Percentiles rank a stretch among this genome's conserved stretches.
Evolutionary conservation across 2,888 invertebrate genomes (phyloP).

Genomic region (Corythucha ciliata): DNA sequence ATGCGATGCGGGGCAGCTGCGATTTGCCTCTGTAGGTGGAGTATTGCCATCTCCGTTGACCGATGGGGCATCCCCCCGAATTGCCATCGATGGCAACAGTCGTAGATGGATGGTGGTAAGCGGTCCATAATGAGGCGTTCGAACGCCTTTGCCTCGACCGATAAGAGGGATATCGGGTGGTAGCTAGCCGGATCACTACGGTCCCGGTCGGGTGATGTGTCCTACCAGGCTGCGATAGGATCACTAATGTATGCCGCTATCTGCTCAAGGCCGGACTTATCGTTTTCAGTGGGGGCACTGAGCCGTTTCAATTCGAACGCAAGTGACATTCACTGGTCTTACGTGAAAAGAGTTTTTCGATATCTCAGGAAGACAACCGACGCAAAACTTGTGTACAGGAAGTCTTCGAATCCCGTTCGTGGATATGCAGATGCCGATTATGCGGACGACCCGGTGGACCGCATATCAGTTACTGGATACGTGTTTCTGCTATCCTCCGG

Average conservation of each 20-base stretch:
- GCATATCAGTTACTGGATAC: slow-evolving; percentile 27
- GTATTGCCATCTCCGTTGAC: no score
- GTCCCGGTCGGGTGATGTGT: no score
- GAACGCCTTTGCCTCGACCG: no score
- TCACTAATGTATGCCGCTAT: slow-evolving; percentile 8
- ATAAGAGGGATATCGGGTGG: no score
- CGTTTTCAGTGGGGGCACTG: slow-evolving; percentile 10
- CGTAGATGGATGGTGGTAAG: no score
- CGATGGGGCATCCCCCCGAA: no score
- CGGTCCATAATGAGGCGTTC: no score
- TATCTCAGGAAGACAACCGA: slow-evolving; percentile 27
- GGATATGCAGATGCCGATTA: slow-evolving; percentile 16
- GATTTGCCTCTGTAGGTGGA: no score
- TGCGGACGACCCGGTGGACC: slow-evolving; percentile 8
- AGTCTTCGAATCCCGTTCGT: slow-evolving; percentile 29
- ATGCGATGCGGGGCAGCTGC: no score
- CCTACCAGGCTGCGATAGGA: slow-evolving; percentile 11
- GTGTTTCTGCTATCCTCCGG: slow-evolving; percentile 31
- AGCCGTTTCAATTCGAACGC: slow-evolving; percentile 15
- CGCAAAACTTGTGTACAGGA: slow-evolving; percentile 18
- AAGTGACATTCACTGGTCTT: slow-evolving; percentile 18
- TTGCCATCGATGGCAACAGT: no score
- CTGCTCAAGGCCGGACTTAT: slow-evolving; percentile 6
- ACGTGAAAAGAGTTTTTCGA: slow-evolving; percentile 29
- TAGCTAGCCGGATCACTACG: no score